These are phyloP conservation scores for Metacarcinus magister DNA, from an alignment of 2,888 invertebrate species.

Conservation along the genomic window DNA sequence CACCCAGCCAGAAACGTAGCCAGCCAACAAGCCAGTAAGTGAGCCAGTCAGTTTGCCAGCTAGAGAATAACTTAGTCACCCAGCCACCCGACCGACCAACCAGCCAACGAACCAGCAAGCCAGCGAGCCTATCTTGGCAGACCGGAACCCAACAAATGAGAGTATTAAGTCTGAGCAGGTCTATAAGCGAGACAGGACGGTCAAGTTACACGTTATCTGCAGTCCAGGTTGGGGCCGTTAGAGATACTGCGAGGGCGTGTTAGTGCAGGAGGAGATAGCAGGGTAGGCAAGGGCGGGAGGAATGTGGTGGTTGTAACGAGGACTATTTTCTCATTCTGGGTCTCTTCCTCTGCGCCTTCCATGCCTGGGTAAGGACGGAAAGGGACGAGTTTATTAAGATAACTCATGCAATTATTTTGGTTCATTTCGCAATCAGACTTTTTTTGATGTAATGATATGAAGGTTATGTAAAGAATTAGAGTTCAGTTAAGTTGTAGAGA, in stretches of 20 bases:
- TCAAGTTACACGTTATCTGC: neutral
- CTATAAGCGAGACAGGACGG: conserved; percentile 10
- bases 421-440: too few relatives aligned
- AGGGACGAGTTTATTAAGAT: too few relatives aligned
- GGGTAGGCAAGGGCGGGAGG: neutral
- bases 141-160: neutral
- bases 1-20: neutral
- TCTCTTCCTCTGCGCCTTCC: too few relatives aligned
- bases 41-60: neutral
- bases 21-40: neutral
- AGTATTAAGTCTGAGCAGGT: neutral
- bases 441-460: too few relatives aligned
- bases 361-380: too few relatives aligned
- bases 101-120: neutral
- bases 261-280: neutral
- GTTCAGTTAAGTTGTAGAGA: too few relatives aligned
- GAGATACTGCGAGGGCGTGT: neutral
- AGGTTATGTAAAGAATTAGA: too few relatives aligned
- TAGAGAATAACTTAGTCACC: neutral
- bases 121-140: neutral
- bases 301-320: neutral
- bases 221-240: neutral
- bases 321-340: too few relatives aligned
- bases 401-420: too few relatives aligned
- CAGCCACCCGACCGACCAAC: neutral